A percentile compares a stretch with the other conserved stretches of the same genome.
These are phyloP conservation scores for Oreocharis arfaki DNA, from an alignment of 2,113 vertebrate species.

Conservation along the genomic window DNA sequence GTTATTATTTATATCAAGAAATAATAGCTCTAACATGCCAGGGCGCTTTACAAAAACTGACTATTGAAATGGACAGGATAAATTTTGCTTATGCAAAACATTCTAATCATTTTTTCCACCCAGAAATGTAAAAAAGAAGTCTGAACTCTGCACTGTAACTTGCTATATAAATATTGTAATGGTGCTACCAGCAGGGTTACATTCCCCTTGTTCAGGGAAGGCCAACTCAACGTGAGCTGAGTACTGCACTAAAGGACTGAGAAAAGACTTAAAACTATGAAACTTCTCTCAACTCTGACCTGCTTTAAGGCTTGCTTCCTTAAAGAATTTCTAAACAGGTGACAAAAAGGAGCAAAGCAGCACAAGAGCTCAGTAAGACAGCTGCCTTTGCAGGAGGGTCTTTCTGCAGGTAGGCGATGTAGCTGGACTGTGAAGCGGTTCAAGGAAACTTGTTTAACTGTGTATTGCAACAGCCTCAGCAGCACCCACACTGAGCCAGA, in stretches of 20 bases:
- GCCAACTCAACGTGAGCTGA: background rate
- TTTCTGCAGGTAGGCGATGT: background rate
- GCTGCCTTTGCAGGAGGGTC: background rate
- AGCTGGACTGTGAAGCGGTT: background rate
- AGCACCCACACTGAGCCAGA: background rate
- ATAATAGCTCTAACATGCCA: background rate
- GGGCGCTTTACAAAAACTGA: background rate
- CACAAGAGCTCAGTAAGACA: background rate
- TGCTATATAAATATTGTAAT: slow-evolving; percentile 38
- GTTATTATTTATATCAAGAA: slow-evolving; percentile 7
- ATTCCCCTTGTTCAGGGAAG: slow-evolving; percentile 8
- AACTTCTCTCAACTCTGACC: background rate
- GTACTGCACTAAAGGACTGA: background rate
- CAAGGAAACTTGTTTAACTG: background rate
- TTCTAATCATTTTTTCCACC: slow-evolving; percentile 23
- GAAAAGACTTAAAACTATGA: background rate
- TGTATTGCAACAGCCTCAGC: background rate
- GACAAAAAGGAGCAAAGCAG: background rate
- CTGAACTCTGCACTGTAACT: slow-evolving; percentile 24
- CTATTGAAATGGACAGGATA: background rate
- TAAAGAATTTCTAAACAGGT: background rate
- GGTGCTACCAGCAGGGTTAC: slow-evolving; percentile 23
- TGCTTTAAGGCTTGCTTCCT: background rate
- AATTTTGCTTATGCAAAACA: slow-evolving; percentile 37
- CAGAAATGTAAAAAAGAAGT: background rate